Base-by-base conservation (phyloP, 2,888 invertebrate genomes). In the Catocala nupta region DNA sequence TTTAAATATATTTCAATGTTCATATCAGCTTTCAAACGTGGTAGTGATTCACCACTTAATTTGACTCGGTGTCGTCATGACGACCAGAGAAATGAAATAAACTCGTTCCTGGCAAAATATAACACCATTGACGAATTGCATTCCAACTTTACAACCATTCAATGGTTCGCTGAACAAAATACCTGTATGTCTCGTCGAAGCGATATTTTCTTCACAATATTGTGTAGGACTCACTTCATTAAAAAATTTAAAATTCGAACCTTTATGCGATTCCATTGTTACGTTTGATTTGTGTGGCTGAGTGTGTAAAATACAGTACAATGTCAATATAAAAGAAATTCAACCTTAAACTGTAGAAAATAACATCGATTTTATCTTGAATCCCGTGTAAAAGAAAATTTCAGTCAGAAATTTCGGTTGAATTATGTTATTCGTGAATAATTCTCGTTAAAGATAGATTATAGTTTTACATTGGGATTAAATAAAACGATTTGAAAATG, bases 141-240 rank as follows among this genome's bases (percentile, higher is more conserved):
- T 48, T 55, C 36, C 0, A 10, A 12, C 11, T 34, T 33, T 4
- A 36, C 10, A n/a, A 36, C 12, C 36, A 1, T 51, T n/a, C 25
- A 34, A 62, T 69, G 68, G 68, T 67, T 78, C 13, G 52, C 34
- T 52, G 33, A 75, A 68, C 77, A 59, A 59, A n/a, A 47, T 55
- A 65, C 36, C 81, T 56, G 83, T 89, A 85, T 89, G 78, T 80
- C 73, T 57, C 55, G 56, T 70, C 63, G 75, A 81, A 85, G 73
- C 80, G 77, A 84, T 90, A 89, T 90, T 91, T 92, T 87, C 87
- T 81, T 86, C 86, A 88, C 88, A 88, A 87, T 89, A 90, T 89
- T 87, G 87, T 89, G 84, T 85, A 84, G 85, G 86, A 80, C 85
- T 84, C 86, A 91, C 89, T 93, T 91, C 92, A 92, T 93, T 93